Base-by-base conservation (phyloP, 2,797 vertebrate species). In the Gymnothorax javanicus region DNA sequence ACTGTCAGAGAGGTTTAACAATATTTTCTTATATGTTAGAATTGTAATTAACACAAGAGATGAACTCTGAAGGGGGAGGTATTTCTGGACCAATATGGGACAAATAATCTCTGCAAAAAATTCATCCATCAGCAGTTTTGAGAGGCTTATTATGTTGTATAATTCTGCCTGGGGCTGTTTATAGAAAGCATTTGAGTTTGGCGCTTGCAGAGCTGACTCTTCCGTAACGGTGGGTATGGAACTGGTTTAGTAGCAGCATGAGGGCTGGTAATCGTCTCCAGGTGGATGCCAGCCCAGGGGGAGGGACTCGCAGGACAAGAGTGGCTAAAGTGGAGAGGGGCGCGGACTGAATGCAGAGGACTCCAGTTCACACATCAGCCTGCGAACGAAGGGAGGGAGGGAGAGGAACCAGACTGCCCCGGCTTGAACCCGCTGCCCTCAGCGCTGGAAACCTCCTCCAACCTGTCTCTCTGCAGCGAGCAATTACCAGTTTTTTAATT, bases 261-360 rank as follows among this genome's bases (percentile, higher is more conserved):
- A 64, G 79, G 84, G 64, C 84, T 82, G 43, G 77, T 89, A 86
- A 87, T 81, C 50, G 57, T 43, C 85, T 84, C 69, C 88, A 89
- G 86, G 86, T 89, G 86, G 79, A 67, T 25, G 69, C 79, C 86
- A 84, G 79, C 84, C 69, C 27, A 52, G 50, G 56, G 84, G 69
- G 73, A n/a, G 64, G n/a, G 58, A 23, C 33, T 60, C 33, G 43
- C 50, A 58, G 13, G 58, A n/a, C 59, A 9, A 67, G 27, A 56
- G 52, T 52, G 50, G 52, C 6, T 25, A 62, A n/a, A 73, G 64
- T 77, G 1, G 83, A 6, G 84, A 0, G 54, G 5, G 79, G 23
- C 12, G 2, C 33, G 33, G 69, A 25, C 7, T 3, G 15, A 52
- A 43, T 15, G 73, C 33, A 33, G 23, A 17, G 73, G 73, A 17